Evolutionary conservation across 1,140 invertebrate species (phyloP).

Genomic region (Magallana gigas): DNA sequence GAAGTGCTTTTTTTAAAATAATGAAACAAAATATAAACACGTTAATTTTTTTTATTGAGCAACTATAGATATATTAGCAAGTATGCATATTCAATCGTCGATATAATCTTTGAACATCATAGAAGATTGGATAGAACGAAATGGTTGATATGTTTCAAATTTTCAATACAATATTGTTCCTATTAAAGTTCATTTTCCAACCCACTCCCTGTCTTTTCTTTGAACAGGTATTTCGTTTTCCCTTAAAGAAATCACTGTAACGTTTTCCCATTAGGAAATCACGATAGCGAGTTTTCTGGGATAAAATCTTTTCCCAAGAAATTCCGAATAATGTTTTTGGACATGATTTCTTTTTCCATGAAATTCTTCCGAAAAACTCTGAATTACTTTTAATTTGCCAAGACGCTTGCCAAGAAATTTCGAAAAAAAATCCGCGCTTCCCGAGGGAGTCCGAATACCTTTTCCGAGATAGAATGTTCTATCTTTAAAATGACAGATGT

Average conservation of each 20-base stretch:
- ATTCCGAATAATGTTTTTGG: constrained; percentile 2
- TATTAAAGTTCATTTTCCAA: constrained; percentile 2
- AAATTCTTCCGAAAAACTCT: constrained; percentile 41
- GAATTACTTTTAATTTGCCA: constrained; percentile 42
- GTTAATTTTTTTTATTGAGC: too few species aligned
- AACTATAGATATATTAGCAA: too few species aligned
- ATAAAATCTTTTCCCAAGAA: constrained; percentile 7
- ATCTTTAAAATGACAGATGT: too few species aligned
- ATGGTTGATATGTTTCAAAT: too few species aligned
- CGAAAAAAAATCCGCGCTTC: constrained; percentile 18
- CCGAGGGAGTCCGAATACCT: constrained; percentile 41
- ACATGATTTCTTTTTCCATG: not conserved
- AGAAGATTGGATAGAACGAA: too few species aligned
- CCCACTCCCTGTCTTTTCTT: constrained; percentile 2
- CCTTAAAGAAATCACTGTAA: not conserved
- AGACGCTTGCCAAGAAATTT: constrained; percentile 49
- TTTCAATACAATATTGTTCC: too few species aligned
- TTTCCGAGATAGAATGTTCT: too few species aligned
- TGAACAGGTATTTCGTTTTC: not conserved
- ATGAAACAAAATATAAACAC: too few species aligned
- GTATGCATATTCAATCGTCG: too few species aligned
- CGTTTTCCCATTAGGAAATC: constrained; percentile 29
- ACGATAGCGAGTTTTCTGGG: not conserved
- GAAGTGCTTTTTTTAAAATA: too few species aligned
- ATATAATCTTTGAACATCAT: too few species aligned